phyloP scores from a whole-genome alignment of 2,113 vertebrate genomes.

The Camarhynchus parvulus region DNA sequence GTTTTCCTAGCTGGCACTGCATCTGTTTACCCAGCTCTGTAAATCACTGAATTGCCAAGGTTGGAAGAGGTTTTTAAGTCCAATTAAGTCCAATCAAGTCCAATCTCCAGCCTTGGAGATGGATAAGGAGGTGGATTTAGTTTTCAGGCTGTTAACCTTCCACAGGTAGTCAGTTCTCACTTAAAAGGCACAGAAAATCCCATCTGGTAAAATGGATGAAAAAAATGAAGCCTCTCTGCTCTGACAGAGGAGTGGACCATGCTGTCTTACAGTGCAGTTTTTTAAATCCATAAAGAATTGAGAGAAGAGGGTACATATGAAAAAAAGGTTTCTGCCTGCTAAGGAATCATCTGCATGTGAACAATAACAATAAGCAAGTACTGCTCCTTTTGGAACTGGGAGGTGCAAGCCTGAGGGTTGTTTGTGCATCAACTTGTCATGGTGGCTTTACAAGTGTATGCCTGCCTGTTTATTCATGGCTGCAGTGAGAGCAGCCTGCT shows the following conservation, averaged over 20 bases:
- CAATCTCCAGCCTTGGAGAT: not conserved
- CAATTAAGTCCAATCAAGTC: not conserved
- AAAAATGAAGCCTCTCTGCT: not conserved
- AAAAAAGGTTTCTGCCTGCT: not conserved
- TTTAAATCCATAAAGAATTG: not conserved
- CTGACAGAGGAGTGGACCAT: not conserved
- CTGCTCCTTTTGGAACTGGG: not conserved
- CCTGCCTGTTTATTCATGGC: slow-evolving; percentile 39
- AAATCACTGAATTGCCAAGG: not conserved
- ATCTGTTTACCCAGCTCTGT: not conserved
- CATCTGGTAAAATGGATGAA: not conserved
- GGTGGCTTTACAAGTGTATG: slow-evolving; percentile 49
- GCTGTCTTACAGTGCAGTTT: not conserved
- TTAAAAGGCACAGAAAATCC: not conserved
- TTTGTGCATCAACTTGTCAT: slow-evolving; percentile 38
- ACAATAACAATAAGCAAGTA: slow-evolving; percentile 22
- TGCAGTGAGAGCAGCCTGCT: not conserved
- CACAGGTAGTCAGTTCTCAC: not conserved
- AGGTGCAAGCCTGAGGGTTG: slow-evolving; percentile 17
- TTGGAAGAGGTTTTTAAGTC: not conserved
- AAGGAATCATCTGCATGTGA: not conserved
- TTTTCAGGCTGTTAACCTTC: not conserved
- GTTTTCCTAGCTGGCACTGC: not conserved
- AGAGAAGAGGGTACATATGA: not conserved
- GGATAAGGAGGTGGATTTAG: not conserved